phyloP scores from a whole-genome alignment of 1,140 invertebrate genomes.

The Monomorium pharaonis region DNA sequence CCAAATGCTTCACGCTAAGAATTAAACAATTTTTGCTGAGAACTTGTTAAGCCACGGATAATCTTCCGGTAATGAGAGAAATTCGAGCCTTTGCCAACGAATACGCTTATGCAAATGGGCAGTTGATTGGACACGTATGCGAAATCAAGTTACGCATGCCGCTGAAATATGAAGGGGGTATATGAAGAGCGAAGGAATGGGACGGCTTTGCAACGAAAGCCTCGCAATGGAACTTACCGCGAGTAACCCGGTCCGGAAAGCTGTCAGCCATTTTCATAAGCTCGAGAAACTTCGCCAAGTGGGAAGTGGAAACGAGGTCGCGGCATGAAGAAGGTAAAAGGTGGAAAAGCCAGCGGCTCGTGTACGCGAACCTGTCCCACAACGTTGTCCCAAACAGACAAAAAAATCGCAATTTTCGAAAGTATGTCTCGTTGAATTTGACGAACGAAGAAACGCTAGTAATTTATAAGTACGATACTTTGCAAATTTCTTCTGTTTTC shows the following conservation, averaged over 20 bases:
- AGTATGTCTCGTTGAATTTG: neutral
- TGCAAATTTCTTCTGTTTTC: neutral
- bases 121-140: neutral
- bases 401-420: conserved; percentile 10
- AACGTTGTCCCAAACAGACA: neutral
- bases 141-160: conserved; percentile 34
- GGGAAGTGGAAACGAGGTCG: conserved; percentile 61
- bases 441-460: neutral
- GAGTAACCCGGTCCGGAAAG: conserved; percentile 64
- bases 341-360: conserved; percentile 42
- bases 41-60: neutral
- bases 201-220: conserved; percentile 28
- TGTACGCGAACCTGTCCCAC: conserved; percentile 3
- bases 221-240: conserved; percentile 61
- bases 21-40: neutral
- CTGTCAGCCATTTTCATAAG: conserved; percentile 72
- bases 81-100: neutral
- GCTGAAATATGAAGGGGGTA: conserved; percentile 42
- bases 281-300: conserved; percentile 64
- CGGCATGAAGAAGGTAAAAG: conserved; percentile 48
- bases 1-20: neutral
- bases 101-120: neutral
- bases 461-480: conserved; percentile 1
- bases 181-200: conserved; percentile 5
- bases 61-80: neutral